Conservation (phyloP, 2,888 invertebrate species). For the Hypolimnas misippus region DNA sequence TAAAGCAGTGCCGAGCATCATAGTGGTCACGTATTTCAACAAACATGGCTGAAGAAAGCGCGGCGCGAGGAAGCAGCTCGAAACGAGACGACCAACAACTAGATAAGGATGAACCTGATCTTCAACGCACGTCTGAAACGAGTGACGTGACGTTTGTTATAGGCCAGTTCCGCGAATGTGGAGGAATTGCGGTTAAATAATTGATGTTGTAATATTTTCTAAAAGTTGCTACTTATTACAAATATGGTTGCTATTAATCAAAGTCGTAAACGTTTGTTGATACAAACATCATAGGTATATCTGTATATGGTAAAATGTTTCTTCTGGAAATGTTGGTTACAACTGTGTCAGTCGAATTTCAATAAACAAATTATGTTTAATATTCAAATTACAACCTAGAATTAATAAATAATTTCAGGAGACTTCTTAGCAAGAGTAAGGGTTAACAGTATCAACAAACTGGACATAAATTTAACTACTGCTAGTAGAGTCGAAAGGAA, state of each 20-base stretch:
- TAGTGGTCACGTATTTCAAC: constrained; percentile 20
- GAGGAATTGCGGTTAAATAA: not conserved
- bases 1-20: not conserved
- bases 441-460: not conserved
- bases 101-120: constrained; percentile 24
- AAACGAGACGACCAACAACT: constrained; percentile 16
- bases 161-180: constrained; percentile 17
- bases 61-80: constrained; percentile 16
- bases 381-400: no score
- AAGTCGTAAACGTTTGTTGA: no score
- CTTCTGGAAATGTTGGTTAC: no score
- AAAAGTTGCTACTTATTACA: no score
- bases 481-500: not conserved
- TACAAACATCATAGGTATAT: no score
- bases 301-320: no score
- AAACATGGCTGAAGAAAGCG: constrained; percentile 1
- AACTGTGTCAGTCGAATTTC: no score
- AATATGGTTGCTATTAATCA: no score
- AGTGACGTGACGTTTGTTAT: constrained; percentile 24
- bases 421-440: no score
- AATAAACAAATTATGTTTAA: no score
- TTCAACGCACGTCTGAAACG: constrained; percentile 24
- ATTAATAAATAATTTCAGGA: no score
- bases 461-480: not conserved
- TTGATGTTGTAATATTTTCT: not conserved